Conservation (phyloP, 2,113 vertebrate species). For the Chaetodon auriga region DNA sequence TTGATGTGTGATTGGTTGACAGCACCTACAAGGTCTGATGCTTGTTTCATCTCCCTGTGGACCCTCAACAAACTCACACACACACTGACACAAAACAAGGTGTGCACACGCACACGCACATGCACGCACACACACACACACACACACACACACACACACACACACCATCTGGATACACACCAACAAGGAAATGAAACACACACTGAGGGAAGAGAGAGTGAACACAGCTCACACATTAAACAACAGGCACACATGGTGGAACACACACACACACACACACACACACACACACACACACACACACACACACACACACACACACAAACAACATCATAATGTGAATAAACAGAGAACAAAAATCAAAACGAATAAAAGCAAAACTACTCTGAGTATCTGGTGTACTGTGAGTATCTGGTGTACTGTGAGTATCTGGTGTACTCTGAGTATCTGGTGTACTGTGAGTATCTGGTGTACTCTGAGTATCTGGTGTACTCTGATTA, state of each 20-base stretch:
- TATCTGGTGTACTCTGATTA: no score
- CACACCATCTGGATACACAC: conserved; percentile 24
- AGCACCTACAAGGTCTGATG: conserved; percentile 51
- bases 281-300: neutral
- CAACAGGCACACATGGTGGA: neutral
- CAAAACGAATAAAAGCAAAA: neutral
- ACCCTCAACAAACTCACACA: neutral
- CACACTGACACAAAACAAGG: neutral
- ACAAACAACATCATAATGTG: neutral
- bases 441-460: no score
- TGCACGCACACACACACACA: neutral
- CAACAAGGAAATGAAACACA: conserved; percentile 25
- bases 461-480: no score
- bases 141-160: conserved; percentile 22
- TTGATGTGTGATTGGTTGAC: conserved; percentile 65
- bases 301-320: neutral
- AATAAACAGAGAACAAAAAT: neutral
- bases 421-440: no score
- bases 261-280: neutral
- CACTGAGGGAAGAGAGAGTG: neutral
- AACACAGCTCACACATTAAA: neutral
- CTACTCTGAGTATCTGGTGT: neutral
- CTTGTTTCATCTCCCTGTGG: conserved; percentile 45
- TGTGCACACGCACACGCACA: neutral
- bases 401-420: no score